Conservation (phyloP, 2,113 vertebrate genomes). For the Tonatia bakeri region DNA sequence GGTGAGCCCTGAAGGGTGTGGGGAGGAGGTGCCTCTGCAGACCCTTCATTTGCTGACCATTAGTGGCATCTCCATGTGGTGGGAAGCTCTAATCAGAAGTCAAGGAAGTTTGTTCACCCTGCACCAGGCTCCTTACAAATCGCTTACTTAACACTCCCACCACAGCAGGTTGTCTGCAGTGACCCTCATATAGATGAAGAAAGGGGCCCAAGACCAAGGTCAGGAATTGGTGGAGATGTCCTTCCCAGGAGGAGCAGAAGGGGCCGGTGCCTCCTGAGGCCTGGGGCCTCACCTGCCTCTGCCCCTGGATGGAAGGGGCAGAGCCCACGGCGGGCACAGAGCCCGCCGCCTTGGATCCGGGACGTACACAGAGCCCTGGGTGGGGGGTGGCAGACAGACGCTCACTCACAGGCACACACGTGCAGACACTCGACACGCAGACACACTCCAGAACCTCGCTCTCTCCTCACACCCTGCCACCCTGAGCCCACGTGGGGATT, state of each 20-base stretch:
- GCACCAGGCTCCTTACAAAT: background rate
- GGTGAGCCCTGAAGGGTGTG: too few species aligned
- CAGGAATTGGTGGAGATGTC: background rate
- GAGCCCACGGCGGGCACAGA: background rate
- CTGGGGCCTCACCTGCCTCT: background rate
- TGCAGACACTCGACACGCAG: background rate
- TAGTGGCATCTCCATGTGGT: background rate
- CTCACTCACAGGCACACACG: rapidly evolving
- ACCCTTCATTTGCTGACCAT: background rate
- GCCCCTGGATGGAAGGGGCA: background rate
- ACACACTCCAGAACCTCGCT: background rate
- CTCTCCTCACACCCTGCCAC: background rate
- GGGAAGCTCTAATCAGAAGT: background rate
- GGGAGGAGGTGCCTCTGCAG: background rate
- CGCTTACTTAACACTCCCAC: background rate
- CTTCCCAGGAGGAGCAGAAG: background rate
- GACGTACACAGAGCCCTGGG: background rate
- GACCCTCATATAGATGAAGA: background rate
- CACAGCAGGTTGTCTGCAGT: background rate
- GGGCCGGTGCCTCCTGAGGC: rapidly evolving
- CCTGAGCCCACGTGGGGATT: background rate
- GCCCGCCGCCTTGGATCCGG: background rate
- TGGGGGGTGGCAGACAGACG: too few species aligned
- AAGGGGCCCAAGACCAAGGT: background rate
- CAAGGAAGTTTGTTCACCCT: background rate